phyloP scores from a whole-genome alignment of 2,113 vertebrate species.

The Eublepharis macularius region DNA sequence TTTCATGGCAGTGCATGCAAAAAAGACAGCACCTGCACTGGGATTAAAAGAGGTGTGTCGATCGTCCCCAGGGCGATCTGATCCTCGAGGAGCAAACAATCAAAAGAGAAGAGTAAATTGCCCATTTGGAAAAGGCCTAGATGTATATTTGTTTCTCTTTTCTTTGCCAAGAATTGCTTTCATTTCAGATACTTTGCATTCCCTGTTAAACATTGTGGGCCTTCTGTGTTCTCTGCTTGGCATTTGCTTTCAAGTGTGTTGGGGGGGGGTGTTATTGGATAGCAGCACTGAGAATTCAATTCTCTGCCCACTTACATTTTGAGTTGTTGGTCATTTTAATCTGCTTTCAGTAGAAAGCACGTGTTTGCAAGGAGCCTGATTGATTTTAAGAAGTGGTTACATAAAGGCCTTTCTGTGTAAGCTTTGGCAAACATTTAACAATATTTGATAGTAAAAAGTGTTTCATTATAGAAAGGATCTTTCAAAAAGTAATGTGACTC shows the following conservation, averaged over 20 bases:
- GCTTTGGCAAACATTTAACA: not conserved
- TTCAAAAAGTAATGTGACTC: not conserved
- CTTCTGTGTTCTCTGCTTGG: not conserved
- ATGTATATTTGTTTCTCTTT: not conserved
- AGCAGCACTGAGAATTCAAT: slow-evolving; percentile 1
- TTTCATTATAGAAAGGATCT: not conserved
- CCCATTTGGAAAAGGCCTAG: no score
- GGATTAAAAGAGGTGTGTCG: no score
- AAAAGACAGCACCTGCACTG: no score
- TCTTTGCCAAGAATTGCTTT: not conserved
- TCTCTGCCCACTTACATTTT: not conserved
- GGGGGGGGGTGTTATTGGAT: not conserved
- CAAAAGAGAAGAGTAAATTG: no score
- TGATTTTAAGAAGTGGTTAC: not conserved
- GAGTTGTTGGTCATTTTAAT: not conserved
- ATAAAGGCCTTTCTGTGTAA: not conserved
- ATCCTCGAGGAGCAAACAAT: no score
- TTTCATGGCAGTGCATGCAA: no score
- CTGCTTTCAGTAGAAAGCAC: not conserved
- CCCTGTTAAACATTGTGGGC: not conserved
- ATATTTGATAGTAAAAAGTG: not conserved
- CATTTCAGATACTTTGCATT: not conserved
- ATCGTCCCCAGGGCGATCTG: no score
- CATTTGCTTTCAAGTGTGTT: not conserved
- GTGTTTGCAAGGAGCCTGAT: not conserved